Base-by-base conservation (phyloP, 2,888 invertebrate genomes). In the Trichogramma evanescens region DNA sequence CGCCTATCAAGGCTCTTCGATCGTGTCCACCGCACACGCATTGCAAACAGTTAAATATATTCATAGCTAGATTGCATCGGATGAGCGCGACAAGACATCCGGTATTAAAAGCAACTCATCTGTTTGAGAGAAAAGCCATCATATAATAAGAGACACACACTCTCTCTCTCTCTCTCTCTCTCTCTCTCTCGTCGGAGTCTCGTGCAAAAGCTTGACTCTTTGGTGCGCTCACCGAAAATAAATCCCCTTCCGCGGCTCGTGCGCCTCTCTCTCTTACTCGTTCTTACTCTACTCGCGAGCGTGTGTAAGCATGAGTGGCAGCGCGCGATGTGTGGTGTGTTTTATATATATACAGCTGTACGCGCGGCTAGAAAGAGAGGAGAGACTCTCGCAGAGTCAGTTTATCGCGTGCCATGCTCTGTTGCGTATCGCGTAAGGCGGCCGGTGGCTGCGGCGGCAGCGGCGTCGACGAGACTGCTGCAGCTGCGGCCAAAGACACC, bases 401-500 rank as follows among this genome's bases (percentile, higher is more conserved):
- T 54, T n/a, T 26, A 44, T 38, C n/a, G 39, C 50, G 54, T 9
- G 60, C 61, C 56, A 75, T 75, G 75, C 68, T 74, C 69, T 75
- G 75, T 66, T 75, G 75, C 62, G 72, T 75, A 43, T 72, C 75
- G 63, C 71, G 70, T 61, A 73, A 70, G 63, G 67, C 70, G 52
- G 67, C 68, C 58, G 67, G 66, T 38, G 68, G 64, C 56, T 58
- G 63, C 60, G 65, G 65, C 48, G 54, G 8, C 42, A 42, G n/a
- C n/a, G n/a, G 26, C 71, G 71, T 71, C 71, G 74, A 70, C 61
- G 66, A 67, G 66, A 65, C 58, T 70, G 61, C 64, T 69, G 56
- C 79, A 90, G 61, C 79, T 84, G 66, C 89, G 92, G 63, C 26
- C 26, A 26, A 26, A 26, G 26, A 26, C 26, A 26, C 26, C 26